Evolutionary conservation across 1,140 invertebrate genomes (phyloP), one percentile per base, ranked within the genome.

Genomic region (Drosophila pandora): DNA sequence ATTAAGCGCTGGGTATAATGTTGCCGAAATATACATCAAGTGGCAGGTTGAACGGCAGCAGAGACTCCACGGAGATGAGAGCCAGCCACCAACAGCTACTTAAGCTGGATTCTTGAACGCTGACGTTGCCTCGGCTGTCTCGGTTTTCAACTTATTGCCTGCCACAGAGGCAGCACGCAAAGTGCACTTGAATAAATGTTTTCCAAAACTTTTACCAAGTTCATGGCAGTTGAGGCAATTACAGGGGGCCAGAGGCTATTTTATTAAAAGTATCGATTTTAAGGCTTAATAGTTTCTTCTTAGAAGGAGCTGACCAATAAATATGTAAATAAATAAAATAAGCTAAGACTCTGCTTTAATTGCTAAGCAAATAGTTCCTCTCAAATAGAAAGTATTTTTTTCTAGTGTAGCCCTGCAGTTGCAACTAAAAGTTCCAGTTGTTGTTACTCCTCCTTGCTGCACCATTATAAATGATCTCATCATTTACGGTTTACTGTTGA

Each of bases 391-490:
- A 41, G n/a, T 41, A 17, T 41, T n/a, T 37, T 34, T 61, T 4
- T 41, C 1, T 0, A 9, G 23, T 74, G 50, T 13, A 25, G 17
- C 17, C 5, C 13, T 55, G 75, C 54, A 52, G 25, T 52, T 56
- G 47, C 47, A 59, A 21, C 21, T 37, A 13, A 12, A 22, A 32
- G n/a, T 23, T 56, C 17, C 48, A 62, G 30, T 53, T 74, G 60
- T 22, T 60, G 47, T 23, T 49, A 50, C 30, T 60, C 12, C 65
- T 48, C n/a, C 12, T 39, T 56, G 52, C 52, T 17, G 77, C 77
- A 65, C 21, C 82, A 76, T 82, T 71, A 79, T 82, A 87, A 82
- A 87, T 88, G 65, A 75, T 64, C 69, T 64, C 82, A 82, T 87
- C 78, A 82, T 78, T 85, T 85, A 78, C 62, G 62, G 74, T 82